These are phyloP conservation scores for Orthonychiurus folsomi DNA, from an alignment of 2,888 invertebrate genomes.

Conservation along the genomic window DNA sequence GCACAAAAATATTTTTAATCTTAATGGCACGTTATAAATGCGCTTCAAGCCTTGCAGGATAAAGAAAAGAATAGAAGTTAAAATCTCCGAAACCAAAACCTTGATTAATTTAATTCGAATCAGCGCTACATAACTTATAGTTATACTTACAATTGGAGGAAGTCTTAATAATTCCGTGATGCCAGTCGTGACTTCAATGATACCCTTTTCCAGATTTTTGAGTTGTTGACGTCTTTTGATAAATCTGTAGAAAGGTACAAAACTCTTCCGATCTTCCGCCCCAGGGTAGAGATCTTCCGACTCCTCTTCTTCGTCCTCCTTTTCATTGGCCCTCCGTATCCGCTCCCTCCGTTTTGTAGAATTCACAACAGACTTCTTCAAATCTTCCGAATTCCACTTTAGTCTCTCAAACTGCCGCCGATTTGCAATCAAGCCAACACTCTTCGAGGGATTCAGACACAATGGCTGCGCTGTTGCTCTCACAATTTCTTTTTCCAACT, in stretches of 20 bases:
- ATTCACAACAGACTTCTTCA: slow-evolving; percentile 17
- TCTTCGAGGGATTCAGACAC: slow-evolving; percentile 79
- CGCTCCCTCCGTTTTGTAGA: background rate
- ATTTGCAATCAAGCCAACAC: slow-evolving; percentile 66
- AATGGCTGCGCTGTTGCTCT: slow-evolving; percentile 76
- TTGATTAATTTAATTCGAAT: too few relatives aligned
- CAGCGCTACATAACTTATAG: too few relatives aligned
- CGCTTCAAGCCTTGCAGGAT: too few relatives aligned
- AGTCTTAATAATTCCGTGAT: slow-evolving; percentile 22
- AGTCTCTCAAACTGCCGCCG: slow-evolving; percentile 62
- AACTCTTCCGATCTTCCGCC: background rate
- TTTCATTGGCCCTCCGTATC: background rate
- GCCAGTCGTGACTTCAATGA: too few relatives aligned
- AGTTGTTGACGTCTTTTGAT: background rate
- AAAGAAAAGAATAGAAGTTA: background rate
- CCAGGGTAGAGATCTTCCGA: background rate
- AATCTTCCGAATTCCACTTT: slow-evolving; percentile 36
- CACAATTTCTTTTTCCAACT: slow-evolving; percentile 74
- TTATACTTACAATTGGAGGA: slow-evolving; percentile 30
- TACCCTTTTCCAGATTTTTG: too few relatives aligned
- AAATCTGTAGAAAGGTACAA: background rate
- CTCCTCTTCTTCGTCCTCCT: slow-evolving; percentile 9
- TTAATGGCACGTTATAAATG: too few relatives aligned
- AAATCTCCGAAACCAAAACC: too few relatives aligned
- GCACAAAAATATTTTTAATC: too few relatives aligned